Evolutionary conservation across 2,888 invertebrate genomes (phyloP).

Genomic region (Neoascia interrupta): DNA sequence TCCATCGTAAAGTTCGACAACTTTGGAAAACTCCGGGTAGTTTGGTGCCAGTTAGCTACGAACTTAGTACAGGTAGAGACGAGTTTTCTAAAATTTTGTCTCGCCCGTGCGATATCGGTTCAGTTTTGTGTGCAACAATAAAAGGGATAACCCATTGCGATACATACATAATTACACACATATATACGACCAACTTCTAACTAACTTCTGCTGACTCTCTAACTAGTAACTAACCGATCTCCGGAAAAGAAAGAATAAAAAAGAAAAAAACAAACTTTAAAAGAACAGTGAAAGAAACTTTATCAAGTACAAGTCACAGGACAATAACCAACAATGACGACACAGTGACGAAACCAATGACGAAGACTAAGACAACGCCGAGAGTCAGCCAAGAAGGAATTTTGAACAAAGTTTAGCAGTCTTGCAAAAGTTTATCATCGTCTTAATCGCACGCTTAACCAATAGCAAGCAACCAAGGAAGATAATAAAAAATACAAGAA

Average conservation of each 20-base stretch:
- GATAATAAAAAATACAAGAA: slow-evolving; percentile 38
- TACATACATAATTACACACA: slow-evolving; percentile 58
- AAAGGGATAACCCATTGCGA: slow-evolving; percentile 63
- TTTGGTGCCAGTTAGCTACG: slow-evolving; percentile 80
- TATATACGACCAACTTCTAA: slow-evolving; percentile 56
- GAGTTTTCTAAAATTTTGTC: slow-evolving; percentile 78
- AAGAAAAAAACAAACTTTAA: slow-evolving; percentile 46
- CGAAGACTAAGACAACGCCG: slow-evolving; percentile 19
- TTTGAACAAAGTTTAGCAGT: slow-evolving; percentile 58
- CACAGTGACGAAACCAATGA: background rate
- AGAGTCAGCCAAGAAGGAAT: slow-evolving; percentile 30
- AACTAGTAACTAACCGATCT: slow-evolving; percentile 64
- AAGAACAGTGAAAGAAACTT: slow-evolving; percentile 68
- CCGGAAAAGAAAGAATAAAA: slow-evolving; percentile 44
- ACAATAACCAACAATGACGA: slow-evolving; percentile 55
- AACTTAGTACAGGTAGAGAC: slow-evolving; percentile 81
- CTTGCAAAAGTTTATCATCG: slow-evolving; percentile 56
- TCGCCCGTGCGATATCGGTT: slow-evolving; percentile 73
- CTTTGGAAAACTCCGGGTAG: slow-evolving; percentile 80
- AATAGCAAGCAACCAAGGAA: slow-evolving; percentile 14
- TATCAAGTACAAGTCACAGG: slow-evolving; percentile 63
- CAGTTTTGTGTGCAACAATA: slow-evolving; percentile 67
- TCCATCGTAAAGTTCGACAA: slow-evolving; percentile 80
- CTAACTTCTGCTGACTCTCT: slow-evolving; percentile 65
- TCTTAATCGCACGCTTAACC: slow-evolving; percentile 48